Evolutionary conservation across 2,113 vertebrate species (phyloP).

Genomic region (Phylloscopus trochilus): DNA sequence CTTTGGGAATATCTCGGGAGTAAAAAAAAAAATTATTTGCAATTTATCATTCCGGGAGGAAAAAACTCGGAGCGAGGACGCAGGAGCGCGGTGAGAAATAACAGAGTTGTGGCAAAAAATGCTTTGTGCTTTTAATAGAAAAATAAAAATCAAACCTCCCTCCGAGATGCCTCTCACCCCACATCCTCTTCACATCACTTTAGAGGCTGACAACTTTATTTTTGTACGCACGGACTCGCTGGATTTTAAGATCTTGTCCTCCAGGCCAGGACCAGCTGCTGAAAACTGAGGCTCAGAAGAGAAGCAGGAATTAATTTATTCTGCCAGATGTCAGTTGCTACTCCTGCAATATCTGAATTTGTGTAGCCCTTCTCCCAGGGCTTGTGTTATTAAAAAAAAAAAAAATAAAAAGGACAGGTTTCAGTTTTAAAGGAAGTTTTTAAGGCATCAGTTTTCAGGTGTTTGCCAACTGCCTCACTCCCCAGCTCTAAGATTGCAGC

Average conservation of each 20-base stretch:
- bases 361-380: background rate
- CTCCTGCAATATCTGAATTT: background rate
- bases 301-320: background rate
- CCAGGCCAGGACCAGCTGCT: background rate
- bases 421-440: background rate
- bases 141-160: background rate
- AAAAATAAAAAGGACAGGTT: background rate
- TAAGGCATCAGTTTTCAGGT: background rate
- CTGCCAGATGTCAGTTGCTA: background rate
- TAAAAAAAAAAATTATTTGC: conserved; percentile 4
- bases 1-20: background rate
- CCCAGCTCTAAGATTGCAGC: background rate
- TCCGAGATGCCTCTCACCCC: background rate
- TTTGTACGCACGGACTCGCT: background rate
- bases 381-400: too few species aligned
- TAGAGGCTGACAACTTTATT: background rate
- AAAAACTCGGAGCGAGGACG: background rate
- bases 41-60: background rate
- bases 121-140: background rate
- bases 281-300: background rate
- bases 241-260: background rate
- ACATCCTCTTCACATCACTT: background rate
- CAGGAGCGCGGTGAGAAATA: background rate
- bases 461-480: background rate
- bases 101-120: background rate